A percentile compares a stretch with the other conserved stretches of the same genome.
These are phyloP conservation scores for Sipha maydis DNA, from an alignment of 2,888 invertebrate species.

Conservation along the genomic window DNA sequence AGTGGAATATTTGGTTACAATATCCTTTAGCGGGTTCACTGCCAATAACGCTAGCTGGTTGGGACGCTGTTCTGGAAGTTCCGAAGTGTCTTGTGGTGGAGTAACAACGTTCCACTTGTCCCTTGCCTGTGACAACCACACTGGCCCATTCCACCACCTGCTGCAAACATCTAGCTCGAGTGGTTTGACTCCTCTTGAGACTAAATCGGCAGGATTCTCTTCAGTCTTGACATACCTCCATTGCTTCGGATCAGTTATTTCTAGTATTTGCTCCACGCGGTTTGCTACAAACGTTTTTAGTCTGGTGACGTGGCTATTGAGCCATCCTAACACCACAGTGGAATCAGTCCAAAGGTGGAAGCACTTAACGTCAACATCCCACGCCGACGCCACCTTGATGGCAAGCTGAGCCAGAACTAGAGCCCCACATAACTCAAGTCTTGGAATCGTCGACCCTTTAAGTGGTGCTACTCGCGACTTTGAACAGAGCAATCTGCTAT, in stretches of 20 bases:
- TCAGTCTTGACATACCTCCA: not conserved
- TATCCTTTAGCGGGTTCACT: too few species aligned
- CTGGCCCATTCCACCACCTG: too few species aligned
- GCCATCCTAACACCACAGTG: conserved; percentile 60
- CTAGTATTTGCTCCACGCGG: conserved; percentile 49
- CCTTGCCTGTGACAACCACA: too few species aligned
- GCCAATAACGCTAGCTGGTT: too few species aligned
- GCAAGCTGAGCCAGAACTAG: conserved; percentile 30
- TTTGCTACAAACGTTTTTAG: conserved; percentile 63
- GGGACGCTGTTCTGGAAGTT: too few species aligned
- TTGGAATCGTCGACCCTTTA: not conserved
- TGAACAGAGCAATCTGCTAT: not conserved
- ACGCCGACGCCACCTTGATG: too few species aligned
- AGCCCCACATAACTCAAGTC: conserved; percentile 47
- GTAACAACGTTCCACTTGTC: too few species aligned
- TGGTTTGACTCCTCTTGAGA: not conserved
- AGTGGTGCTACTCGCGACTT: conserved; percentile 39
- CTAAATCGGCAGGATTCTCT: not conserved
- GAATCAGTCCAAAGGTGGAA: conserved; percentile 55
- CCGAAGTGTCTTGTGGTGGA: too few species aligned
- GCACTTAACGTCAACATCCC: not conserved
- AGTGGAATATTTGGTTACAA: too few species aligned
- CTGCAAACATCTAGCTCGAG: too few species aligned
- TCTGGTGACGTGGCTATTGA: conserved; percentile 40
- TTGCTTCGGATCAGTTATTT: not conserved